These are phyloP conservation scores for Cydia fagiglandana DNA, from an alignment of 1,140 invertebrate genomes.

Conservation along the genomic window DNA sequence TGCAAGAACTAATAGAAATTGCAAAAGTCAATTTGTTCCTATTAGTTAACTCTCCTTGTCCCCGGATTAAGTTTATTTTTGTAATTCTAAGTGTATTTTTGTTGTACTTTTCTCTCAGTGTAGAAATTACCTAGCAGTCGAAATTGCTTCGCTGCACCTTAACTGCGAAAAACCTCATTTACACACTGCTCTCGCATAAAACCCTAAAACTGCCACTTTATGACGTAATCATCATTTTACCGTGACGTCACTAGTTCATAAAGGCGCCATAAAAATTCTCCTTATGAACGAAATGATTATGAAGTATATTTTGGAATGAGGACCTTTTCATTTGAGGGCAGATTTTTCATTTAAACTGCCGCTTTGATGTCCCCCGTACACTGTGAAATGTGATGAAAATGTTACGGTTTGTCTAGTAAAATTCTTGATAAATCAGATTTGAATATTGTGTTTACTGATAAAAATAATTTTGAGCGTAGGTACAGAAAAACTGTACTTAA, in stretches of 20 bases:
- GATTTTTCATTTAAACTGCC: constrained; percentile 23
- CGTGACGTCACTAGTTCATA: constrained; percentile 24
- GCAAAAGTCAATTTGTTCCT: no score
- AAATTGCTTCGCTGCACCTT: no score
- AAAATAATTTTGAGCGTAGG: no score
- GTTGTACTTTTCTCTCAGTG: no score
- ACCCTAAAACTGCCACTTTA: constrained; percentile 15
- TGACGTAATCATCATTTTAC: constrained; percentile 24
- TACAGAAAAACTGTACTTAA: no score
- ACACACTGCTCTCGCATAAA: constrained; percentile 19
- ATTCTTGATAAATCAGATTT: background rate
- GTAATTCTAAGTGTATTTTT: no score
- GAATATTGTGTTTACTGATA: background rate
- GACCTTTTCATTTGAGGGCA: background rate
- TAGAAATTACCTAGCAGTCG: no score
- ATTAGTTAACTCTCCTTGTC: no score
- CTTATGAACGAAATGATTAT: constrained; percentile 2
- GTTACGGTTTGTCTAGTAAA: background rate
- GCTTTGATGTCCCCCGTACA: background rate
- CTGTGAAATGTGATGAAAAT: background rate
- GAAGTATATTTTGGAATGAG: background rate
- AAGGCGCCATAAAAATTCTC: constrained; percentile 22
- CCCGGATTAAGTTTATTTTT: no score
- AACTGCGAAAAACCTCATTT: constrained; percentile 23
- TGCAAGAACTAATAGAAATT: no score